These are phyloP conservation scores for Hippocampus guttulatus DNA, from an alignment of 2,113 vertebrate genomes.

Conservation along the genomic window DNA sequence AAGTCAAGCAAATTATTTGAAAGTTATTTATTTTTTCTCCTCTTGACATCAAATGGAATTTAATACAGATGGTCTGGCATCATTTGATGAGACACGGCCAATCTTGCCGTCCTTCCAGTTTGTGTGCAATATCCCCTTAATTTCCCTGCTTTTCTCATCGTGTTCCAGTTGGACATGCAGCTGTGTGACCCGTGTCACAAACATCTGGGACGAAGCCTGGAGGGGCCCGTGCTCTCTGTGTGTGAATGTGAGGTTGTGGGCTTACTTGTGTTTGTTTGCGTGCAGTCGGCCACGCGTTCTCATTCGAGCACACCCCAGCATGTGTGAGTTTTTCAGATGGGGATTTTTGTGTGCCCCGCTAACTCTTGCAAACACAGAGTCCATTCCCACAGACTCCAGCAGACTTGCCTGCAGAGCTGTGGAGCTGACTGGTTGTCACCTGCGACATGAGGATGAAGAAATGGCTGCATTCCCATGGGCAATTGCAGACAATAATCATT, in stretches of 20 bases:
- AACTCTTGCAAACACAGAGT: slow-evolving; percentile 43
- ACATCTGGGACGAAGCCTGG: slow-evolving; percentile 54
- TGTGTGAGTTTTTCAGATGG: slow-evolving; percentile 12
- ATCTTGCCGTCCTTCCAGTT: not conserved
- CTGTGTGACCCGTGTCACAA: slow-evolving; percentile 61
- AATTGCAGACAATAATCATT: slow-evolving; percentile 38
- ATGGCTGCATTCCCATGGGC: slow-evolving; percentile 45
- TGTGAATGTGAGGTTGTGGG: slow-evolving; percentile 26
- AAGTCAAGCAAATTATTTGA: not conserved
- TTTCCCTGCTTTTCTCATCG: slow-evolving; percentile 4
- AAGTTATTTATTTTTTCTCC: not conserved
- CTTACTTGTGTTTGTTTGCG: slow-evolving; percentile 43
- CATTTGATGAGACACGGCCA: not conserved
- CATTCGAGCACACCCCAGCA: slow-evolving; percentile 10
- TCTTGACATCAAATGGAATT: not conserved
- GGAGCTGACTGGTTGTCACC: slow-evolving; percentile 54
- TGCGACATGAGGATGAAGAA: slow-evolving; percentile 40
- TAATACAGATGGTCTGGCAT: not conserved
- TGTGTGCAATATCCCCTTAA: not conserved
- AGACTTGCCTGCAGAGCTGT: slow-evolving; percentile 50
- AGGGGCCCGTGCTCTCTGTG: slow-evolving; percentile 33
- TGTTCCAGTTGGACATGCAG: slow-evolving; percentile 42
- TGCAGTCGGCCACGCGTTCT: slow-evolving; percentile 22
- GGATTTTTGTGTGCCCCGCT: slow-evolving; percentile 48
- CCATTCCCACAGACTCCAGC: slow-evolving; percentile 69